Evolutionary conservation across 53 echinoderm and acorn worm genomes (phyloP).

Genomic region (Echinometra lucunter): DNA sequence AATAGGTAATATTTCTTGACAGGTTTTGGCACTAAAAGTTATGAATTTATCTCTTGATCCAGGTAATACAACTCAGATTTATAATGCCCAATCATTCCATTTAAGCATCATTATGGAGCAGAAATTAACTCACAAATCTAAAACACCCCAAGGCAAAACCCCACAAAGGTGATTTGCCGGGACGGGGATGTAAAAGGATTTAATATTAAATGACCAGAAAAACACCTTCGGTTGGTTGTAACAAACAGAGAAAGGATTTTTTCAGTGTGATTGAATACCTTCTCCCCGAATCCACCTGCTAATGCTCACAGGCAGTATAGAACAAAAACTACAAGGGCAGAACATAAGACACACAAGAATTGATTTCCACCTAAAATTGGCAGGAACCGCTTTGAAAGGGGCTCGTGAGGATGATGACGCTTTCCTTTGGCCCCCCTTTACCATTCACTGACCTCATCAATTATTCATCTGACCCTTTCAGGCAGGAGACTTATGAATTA

Average conservation of each 20-base stretch:
- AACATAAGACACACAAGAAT: constrained; percentile 41
- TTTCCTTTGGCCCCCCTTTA: constrained; percentile 9
- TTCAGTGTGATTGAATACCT: not conserved
- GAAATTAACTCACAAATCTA: not conserved
- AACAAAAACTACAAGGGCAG: constrained; percentile 11
- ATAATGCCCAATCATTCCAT: not conserved
- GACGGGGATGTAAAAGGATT: not conserved
- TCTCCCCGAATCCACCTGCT: constrained; percentile 47
- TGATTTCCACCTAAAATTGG: constrained; percentile 43
- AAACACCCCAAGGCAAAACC: not conserved
- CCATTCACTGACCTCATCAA: constrained; percentile 64
- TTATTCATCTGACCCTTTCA: constrained; percentile 60
- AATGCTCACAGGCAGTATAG: not conserved
- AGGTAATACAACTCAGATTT: not conserved
- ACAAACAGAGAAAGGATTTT: not conserved
- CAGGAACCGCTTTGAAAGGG: constrained; percentile 40
- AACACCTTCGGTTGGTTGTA: not conserved
- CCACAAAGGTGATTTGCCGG: not conserved
- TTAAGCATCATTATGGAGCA: not conserved
- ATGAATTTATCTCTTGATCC: not conserved
- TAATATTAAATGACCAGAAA: constrained; percentile 31
- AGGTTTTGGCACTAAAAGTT: not conserved
- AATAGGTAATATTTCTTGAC: not conserved
- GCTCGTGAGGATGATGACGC: constrained; percentile 37
- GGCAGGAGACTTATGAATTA: constrained; percentile 46